A percentile compares a stretch with the other conserved stretches of the same genome.
phyloP scores from a whole-genome alignment of 2,113 vertebrate genomes.

The Dromiciops gliroides region DNA sequence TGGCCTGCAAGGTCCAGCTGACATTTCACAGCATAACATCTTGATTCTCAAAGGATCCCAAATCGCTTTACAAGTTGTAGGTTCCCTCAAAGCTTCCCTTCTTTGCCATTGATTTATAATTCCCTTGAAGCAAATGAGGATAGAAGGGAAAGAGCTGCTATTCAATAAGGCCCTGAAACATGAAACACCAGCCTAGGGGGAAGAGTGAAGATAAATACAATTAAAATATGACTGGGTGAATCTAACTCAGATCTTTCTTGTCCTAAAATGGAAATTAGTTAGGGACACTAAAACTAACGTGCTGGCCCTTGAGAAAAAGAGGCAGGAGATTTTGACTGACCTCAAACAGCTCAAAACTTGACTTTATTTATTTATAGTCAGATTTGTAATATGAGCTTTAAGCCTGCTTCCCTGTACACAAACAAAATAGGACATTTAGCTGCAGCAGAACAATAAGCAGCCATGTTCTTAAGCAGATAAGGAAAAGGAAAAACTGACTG shows the following conservation, averaged over 20 bases:
- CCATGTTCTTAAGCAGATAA: background rate
- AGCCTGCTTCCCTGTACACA: background rate
- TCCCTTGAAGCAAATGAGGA: background rate
- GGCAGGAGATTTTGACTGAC: background rate
- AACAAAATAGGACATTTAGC: background rate
- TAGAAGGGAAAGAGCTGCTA: background rate
- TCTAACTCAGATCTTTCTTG: background rate
- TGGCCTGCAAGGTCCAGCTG: background rate
- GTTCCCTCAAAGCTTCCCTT: background rate
- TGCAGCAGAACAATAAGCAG: background rate
- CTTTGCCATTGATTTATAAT: background rate
- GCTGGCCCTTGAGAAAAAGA: background rate
- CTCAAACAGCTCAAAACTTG: background rate
- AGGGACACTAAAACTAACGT: background rate
- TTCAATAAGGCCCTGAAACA: background rate
- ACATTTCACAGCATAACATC: background rate
- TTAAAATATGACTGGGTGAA: background rate
- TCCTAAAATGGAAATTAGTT: background rate
- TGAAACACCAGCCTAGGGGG: background rate
- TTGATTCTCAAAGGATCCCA: slow-evolving; percentile 7
- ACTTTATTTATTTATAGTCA: background rate
- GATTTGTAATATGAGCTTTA: background rate
- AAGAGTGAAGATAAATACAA: background rate
- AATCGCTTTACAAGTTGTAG: background rate
- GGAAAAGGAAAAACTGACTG: background rate